Evolutionary conservation across 2,113 vertebrate species (phyloP), one percentile per base, ranked within the genome.

Genomic region (Ptilorrhoa leucosticta): DNA sequence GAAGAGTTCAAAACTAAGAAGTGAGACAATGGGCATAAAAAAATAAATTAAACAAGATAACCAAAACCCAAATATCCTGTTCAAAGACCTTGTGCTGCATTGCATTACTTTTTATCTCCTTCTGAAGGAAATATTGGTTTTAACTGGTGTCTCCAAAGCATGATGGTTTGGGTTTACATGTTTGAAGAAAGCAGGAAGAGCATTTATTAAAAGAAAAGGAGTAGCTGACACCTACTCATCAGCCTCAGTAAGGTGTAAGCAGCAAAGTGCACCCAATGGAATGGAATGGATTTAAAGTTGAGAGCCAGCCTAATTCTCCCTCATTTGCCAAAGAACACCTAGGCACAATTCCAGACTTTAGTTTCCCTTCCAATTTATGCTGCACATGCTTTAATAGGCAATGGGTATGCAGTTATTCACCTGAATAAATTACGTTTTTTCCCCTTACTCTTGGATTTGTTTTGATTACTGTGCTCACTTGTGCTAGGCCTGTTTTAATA

Each of bases 331-430:
- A 83, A 65, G 45, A 90, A 61, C 30, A 77, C 33, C 50, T 9
- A 76, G n/a, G 88, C 94, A 94, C 57, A 79, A 45, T 35, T 95
- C 95, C 94, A 96, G 54, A 56, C 71, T 90, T 94, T 95, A 95
- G 85, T 61, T 65, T 66, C 54, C 45, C 50, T 93, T 80, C n/a
- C 47, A 60, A 50, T 53, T 77, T 30, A 76, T n/a, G 42, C 50
- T 50, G 79, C 35, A 9, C 56, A 15, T 39, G 33, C 65, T 80
- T 65, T 61, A 80, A 50, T 2, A 94, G 54, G 82, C 65, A 88
- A 37, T 35, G 44, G 35, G 13, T 17, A 87, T 15, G 31, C 42
- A 73, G 71, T 45, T 73, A 86, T 42, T 89, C 79, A 92, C 83
- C 70, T 73, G 63, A 91, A 79, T 51, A 56, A 22, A 33, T 31